Conservation (phyloP, 2,113 vertebrate genomes). For the Henicopernis longicauda region DNA sequence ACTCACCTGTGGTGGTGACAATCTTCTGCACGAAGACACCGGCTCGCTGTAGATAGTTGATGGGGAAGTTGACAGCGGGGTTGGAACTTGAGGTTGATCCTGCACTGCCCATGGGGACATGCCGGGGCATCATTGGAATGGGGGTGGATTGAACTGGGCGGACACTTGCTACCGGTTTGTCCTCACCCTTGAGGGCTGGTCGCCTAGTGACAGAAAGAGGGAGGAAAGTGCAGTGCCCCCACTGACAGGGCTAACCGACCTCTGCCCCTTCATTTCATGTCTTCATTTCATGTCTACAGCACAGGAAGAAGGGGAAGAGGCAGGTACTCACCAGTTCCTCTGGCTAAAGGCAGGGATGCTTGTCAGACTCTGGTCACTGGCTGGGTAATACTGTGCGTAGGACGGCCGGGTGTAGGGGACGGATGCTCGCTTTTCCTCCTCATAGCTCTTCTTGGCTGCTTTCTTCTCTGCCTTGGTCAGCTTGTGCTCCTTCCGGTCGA, state of each 20-base stretch:
- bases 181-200: conserved; percentile 83
- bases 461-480: conserved; percentile 98
- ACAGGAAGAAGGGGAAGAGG: background rate
- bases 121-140: conserved; percentile 98
- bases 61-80: conserved; percentile 85
- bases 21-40: conserved; percentile 96
- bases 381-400: conserved; percentile 96
- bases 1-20: conserved; percentile 92
- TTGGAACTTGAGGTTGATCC: conserved; percentile 80
- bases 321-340: conserved; percentile 87
- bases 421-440: conserved; percentile 96
- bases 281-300: background rate
- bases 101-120: conserved; percentile 78
- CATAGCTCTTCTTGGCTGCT: conserved; percentile 97
- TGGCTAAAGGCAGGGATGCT: conserved; percentile 94
- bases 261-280: background rate
- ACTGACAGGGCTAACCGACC: background rate
- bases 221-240: background rate
- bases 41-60: conserved; percentile 94
- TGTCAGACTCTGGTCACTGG: conserved; percentile 86
- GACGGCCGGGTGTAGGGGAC: conserved; percentile 95
- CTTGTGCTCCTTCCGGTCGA: conserved; percentile 95
- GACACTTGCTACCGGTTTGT: conserved; percentile 95
- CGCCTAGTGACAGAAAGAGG: conserved; percentile 76
- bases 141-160: conserved; percentile 96